Evolutionary conservation across 2,888 invertebrate species (phyloP), one percentile per base, ranked within the genome.

Genomic region (Arctia plantaginis): DNA sequence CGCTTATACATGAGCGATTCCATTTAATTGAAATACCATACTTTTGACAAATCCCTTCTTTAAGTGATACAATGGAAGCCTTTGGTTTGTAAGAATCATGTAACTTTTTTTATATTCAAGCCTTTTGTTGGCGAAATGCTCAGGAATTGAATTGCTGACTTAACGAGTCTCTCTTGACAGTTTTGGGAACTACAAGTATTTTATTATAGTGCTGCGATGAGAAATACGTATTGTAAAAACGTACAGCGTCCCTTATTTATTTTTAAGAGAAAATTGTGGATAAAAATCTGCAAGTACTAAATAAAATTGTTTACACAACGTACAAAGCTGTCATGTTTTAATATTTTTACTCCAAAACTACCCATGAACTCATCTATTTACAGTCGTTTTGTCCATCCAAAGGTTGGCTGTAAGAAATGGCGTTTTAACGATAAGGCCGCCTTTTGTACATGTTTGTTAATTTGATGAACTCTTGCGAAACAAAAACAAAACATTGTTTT

Each of bases 21-120:
- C 23, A 47, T 71, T 47, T 44, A 70, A 70, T 59, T 65, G 70
- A 44, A 64, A 65, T 65, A 47, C n/a, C n/a, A 33, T 18, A n/a
- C 44, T 65, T 70, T 74, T 72, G 70, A 68, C 66, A 75, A 74
- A 75, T 75, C 67, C 64, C 6, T 30, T 10, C 64, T 7, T 59
- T 13, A 20, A 30, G 7, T 51, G 64, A 73, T 35, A 65, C 66
- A 68, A 80, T 72, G 35, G 33, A 1, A 30, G 0, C n/a, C 55
- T 35, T 71, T 41, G 47, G 74, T 69, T 79, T 78, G 75, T 77
- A 81, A 77, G 69, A 70, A 41, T 73, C 73, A 23, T 68, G 68
- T 76, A 47, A 71, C 67, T 7, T 77, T 84, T 78, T 78, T 78
- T 72, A 77, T 27, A 55, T 62, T 47, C 23, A 30, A 72, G 10